Conservation (phyloP, 2,797 vertebrate species). For the Acrossocheilus fasciatus region DNA sequence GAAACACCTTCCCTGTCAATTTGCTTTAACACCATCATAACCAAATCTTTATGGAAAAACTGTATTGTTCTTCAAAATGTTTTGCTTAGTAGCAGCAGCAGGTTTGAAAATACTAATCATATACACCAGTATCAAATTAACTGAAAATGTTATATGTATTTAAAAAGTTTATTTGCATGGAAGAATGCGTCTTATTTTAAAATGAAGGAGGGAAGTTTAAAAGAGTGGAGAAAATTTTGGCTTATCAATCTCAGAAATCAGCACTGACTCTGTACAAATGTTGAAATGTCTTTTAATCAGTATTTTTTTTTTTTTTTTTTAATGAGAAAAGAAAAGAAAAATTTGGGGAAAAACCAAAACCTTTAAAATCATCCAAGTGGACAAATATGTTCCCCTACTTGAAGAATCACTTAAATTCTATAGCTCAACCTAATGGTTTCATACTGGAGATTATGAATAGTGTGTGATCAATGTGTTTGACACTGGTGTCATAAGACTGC, state of each 20-base stretch:
- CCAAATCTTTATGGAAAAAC: too few species aligned
- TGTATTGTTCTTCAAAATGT: not conserved
- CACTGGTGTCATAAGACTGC: constrained; percentile 5
- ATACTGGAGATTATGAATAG: constrained; percentile 2
- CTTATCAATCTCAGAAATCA: not conserved
- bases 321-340: too few species aligned
- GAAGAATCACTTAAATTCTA: not conserved
- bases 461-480: constrained; percentile 22
- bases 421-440: not conserved
- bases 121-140: not conserved
- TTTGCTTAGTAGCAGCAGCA: not conserved
- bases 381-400: not conserved
- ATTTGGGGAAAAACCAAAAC: too few species aligned
- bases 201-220: not conserved
- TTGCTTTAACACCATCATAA: not conserved
- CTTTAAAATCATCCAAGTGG: not conserved
- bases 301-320: too few species aligned
- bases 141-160: not conserved
- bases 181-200: too few species aligned
- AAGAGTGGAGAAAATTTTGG: not conserved
- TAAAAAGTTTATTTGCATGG: not conserved
- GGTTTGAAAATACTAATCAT: not conserved
- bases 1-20: not conserved
- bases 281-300: not conserved
- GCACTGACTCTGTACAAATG: not conserved